Conservation (phyloP, 2,888 invertebrate genomes). For the Drosophila recens region DNA sequence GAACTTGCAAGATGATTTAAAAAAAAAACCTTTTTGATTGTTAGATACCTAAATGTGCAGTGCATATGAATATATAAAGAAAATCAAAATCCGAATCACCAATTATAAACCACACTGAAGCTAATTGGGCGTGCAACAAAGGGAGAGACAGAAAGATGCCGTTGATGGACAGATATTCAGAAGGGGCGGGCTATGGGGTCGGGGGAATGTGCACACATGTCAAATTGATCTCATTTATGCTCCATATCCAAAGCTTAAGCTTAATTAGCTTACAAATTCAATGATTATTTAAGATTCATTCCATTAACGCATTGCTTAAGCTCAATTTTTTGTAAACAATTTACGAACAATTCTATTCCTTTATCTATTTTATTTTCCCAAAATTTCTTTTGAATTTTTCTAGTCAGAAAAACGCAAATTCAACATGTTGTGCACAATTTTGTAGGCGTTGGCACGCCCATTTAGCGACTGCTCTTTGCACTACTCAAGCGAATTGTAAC, state of each 20-base stretch:
- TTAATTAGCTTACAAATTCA: slow-evolving; percentile 43
- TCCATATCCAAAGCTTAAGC: slow-evolving; percentile 53
- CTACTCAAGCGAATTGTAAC: slow-evolving; percentile 78
- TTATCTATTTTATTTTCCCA: neutral
- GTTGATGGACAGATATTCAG: neutral
- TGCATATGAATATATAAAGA: slow-evolving; percentile 6
- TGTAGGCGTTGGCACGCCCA: slow-evolving; percentile 38
- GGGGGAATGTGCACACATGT: slow-evolving; percentile 49
- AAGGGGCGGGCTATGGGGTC: neutral
- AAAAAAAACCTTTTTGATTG: slow-evolving; percentile 2
- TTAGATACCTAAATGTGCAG: slow-evolving; percentile 28
- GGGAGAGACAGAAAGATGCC: neutral
- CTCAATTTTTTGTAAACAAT: slow-evolving; percentile 14
- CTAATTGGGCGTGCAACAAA: slow-evolving; percentile 47
- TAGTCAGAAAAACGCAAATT: slow-evolving; percentile 46
- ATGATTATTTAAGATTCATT: slow-evolving; percentile 68
- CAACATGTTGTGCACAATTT: slow-evolving; percentile 50
- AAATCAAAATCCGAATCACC: slow-evolving; percentile 4
- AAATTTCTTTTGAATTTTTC: slow-evolving; percentile 39
- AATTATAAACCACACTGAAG: slow-evolving; percentile 35
- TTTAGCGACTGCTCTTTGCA: slow-evolving; percentile 61
- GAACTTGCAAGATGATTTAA: slow-evolving; percentile 15
- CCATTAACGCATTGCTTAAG: slow-evolving; percentile 61
- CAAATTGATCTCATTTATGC: slow-evolving; percentile 72
- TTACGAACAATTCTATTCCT: slow-evolving; percentile 9